These are phyloP conservation scores for Sphenopsis melanotis DNA, from an alignment of 2,797 vertebrate species.

Conservation along the genomic window DNA sequence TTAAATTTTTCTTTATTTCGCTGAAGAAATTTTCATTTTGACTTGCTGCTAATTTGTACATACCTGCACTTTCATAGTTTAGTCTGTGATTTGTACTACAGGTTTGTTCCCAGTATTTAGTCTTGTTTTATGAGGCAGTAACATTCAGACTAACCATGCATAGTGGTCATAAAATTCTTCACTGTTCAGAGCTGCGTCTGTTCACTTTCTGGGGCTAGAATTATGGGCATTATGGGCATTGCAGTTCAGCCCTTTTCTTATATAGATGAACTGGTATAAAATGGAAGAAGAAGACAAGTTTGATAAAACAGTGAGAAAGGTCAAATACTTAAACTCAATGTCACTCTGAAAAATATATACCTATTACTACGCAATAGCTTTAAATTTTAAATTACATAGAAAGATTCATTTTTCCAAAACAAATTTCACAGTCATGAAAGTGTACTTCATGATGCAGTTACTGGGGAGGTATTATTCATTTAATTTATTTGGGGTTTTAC, in stretches of 20 bases:
- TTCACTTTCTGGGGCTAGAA: background rate
- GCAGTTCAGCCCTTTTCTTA: background rate
- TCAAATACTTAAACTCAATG: background rate
- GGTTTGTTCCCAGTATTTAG: background rate
- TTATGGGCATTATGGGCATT: background rate
- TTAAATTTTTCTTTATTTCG: background rate
- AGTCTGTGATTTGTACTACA: background rate
- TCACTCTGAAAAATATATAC: background rate
- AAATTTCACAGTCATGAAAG: background rate
- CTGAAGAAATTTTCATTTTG: background rate
- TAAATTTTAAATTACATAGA: background rate
- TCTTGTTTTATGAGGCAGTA: background rate
- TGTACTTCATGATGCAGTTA: background rate
- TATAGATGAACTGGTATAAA: background rate
- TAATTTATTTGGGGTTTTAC: background rate
- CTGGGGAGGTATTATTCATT: background rate
- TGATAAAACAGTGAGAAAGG: background rate
- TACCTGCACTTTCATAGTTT: rapidly evolving
- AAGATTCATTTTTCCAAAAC: background rate
- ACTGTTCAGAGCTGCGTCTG: background rate
- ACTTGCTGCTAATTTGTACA: background rate
- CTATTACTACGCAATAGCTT: background rate
- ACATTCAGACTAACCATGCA: background rate
- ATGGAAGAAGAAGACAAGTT: background rate
- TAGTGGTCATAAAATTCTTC: background rate